Conservation (phyloP, 2,113 vertebrate genomes). For the Meles meles region DNA sequence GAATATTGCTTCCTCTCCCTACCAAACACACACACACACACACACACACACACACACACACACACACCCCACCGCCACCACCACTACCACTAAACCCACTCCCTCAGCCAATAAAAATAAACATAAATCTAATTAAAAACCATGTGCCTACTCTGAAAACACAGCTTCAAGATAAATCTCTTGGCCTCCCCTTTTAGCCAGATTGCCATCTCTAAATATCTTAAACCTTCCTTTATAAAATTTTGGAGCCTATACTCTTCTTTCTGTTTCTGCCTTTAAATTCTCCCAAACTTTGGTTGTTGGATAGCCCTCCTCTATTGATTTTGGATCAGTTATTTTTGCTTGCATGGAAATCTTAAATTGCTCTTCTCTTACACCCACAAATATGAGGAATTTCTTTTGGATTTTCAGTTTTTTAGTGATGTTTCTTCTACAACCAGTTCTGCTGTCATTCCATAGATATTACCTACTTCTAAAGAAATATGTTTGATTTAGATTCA, state of each 20-base stretch:
- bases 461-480: slow-evolving; percentile 8
- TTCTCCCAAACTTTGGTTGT: slow-evolving; percentile 43
- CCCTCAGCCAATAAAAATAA: slow-evolving; percentile 55
- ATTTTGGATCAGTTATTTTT: slow-evolving; percentile 57
- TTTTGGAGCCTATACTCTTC: slow-evolving; percentile 18
- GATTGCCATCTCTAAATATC: slow-evolving; percentile 61
- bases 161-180: slow-evolving; percentile 57
- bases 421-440: neutral
- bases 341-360: slow-evolving; percentile 40
- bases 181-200: slow-evolving; percentile 56
- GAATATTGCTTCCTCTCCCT: neutral
- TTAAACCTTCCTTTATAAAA: slow-evolving; percentile 59
- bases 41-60: neutral
- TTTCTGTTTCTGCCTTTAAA: slow-evolving; percentile 51
- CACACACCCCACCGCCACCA: neutral
- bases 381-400: slow-evolving; percentile 20
- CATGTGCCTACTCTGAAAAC: slow-evolving; percentile 54
- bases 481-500: neutral
- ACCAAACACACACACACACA: neutral
- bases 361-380: slow-evolving; percentile 24
- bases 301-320: slow-evolving; percentile 49
- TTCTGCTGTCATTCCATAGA: neutral
- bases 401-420: neutral
- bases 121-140: slow-evolving; percentile 63
- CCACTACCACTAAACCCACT: neutral